Base-by-base conservation (phyloP, 2,797 vertebrate genomes). In the Dermochelys coriacea region DNA sequence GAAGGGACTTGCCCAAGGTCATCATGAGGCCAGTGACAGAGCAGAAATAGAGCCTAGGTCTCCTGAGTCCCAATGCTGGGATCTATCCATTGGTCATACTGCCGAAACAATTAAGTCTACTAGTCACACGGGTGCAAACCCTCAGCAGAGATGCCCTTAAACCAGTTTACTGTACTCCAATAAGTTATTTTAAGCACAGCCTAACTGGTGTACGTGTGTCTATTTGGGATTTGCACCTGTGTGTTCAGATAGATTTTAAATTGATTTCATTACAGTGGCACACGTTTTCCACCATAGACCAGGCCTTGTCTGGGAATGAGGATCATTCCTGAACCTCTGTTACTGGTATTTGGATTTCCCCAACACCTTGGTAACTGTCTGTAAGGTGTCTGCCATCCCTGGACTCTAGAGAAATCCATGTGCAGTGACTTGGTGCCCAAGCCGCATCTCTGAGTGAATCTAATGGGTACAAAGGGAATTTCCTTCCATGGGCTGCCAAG, bases 261-360 rank as follows among this genome's bases (percentile, higher is more conserved):
- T 5, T 11, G 4, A 75, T 86, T 77, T 51, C 5, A 34, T 79
- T 77, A 54, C 54, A 21, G 5, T 34, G 68, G 45, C 31, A 37
- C 3, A 0, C 51, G 1, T 84, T 88, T 89, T 78, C 29, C 49
- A 6, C 10, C 6, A 1, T 5, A 6, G 86, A 41, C n/a, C 0
- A 2, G 47, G 25, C 0, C 0, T 21, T 23, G n/a, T 61, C 6
- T 16, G 15, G 34, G 61, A 61, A 6, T 61, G 59, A 12, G 59
- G 29, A 15, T 61, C 31, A 61, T 25, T 34, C 31, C 31, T 61
- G 31, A 61, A 5, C 29, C 59, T 16, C 31, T 61, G 55, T 57
- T 16, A 61, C 31, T 34, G 31, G 59, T 14, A 61, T 61, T 34
- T 61, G 59, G 59, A 61, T 61, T 61, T 14, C 59, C 14, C 29